phyloP scores from a whole-genome alignment of 2,113 vertebrate genomes.

The Pterocles burchelli region DNA sequence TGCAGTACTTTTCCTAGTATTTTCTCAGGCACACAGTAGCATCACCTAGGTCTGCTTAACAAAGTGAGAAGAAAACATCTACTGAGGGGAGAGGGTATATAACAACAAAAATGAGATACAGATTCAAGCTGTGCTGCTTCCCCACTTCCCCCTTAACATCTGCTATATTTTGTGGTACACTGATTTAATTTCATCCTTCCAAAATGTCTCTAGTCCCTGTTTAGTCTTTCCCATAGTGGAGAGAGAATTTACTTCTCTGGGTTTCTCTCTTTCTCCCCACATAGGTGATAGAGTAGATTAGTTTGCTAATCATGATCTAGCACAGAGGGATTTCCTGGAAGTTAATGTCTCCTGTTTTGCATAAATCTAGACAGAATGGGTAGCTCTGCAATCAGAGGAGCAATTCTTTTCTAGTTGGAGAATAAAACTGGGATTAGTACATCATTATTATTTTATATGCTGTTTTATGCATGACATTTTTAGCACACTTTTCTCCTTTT shows the following conservation, averaged over 20 bases:
- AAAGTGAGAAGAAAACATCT: neutral
- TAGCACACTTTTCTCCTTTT: neutral
- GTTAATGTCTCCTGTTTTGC: neutral
- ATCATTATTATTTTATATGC: neutral
- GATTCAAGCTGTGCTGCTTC: neutral
- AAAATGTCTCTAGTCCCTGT: neutral
- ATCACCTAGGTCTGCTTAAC: neutral
- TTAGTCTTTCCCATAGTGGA: neutral
- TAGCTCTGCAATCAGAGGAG: neutral
- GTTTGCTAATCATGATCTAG: neutral
- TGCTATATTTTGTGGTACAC: neutral
- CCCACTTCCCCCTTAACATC: neutral
- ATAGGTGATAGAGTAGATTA: neutral
- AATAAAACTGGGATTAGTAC: neutral
- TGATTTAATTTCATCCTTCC: neutral
- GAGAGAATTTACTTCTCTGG: neutral
- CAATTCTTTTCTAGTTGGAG: neutral
- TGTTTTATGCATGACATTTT: neutral
- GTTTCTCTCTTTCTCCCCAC: neutral
- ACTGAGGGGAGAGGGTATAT: neutral
- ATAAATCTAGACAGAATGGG: neutral
- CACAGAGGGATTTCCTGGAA: neutral
- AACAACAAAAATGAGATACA: neutral
- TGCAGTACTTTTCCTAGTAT: neutral
- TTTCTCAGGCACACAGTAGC: neutral